These are phyloP conservation scores for Diabrotica undecimpunctata DNA, from an alignment of 1,140 invertebrate genomes.

Conservation along the genomic window DNA sequence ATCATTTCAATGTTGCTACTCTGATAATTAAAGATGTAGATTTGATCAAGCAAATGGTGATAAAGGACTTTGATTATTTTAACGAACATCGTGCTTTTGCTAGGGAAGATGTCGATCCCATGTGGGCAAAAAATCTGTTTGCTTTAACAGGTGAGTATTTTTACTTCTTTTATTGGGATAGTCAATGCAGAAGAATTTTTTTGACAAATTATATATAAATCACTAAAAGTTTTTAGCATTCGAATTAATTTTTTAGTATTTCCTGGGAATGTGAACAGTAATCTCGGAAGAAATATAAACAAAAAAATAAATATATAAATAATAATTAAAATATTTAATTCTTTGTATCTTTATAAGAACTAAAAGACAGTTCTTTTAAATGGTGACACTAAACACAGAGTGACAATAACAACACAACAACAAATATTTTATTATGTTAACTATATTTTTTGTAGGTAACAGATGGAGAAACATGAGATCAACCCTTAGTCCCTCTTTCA, in stretches of 20 bases:
- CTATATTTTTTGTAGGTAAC: constrained; percentile 30
- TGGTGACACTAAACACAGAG: too few species aligned
- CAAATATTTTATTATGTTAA: not conserved
- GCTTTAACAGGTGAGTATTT: constrained; percentile 49
- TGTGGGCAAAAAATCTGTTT: constrained; percentile 54
- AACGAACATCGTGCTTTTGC: constrained; percentile 48
- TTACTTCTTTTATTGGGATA: too few species aligned
- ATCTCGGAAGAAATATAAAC: too few species aligned
- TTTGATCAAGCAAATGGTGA: constrained; percentile 50
- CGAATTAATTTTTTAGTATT: too few species aligned
- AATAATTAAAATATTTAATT: too few species aligned
- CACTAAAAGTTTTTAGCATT: too few species aligned
- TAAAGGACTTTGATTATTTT: constrained; percentile 55
- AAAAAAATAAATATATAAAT: too few species aligned
- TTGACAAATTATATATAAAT: too few species aligned
- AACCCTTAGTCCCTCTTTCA: constrained; percentile 47
- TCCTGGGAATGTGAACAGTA: too few species aligned
- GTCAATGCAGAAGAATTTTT: too few species aligned
- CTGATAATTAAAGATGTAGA: constrained; percentile 48
- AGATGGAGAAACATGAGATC: constrained; percentile 46
- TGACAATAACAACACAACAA: not conserved
- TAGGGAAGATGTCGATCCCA: constrained; percentile 49
- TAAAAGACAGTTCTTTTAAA: too few species aligned
- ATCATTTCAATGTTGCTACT: constrained; percentile 46
- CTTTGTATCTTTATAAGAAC: too few species aligned